These are phyloP conservation scores for Noctua janthe DNA, from an alignment of 2,888 invertebrate species.

Conservation along the genomic window DNA sequence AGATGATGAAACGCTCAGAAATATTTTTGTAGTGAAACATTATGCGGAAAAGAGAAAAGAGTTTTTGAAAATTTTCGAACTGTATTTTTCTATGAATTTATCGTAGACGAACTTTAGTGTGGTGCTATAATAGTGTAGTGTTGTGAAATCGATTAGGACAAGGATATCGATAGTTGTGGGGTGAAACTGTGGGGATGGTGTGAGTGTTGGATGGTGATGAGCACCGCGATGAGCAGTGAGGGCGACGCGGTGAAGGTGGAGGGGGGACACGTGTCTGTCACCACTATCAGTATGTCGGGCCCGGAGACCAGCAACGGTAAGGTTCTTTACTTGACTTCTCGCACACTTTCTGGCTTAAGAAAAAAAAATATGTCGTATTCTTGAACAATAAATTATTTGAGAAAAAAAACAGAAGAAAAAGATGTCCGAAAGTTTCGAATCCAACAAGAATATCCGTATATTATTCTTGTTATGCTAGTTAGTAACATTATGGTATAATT, in stretches of 20 bases:
- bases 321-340: slow-evolving; percentile 41
- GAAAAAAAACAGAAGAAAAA: background rate
- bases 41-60: slow-evolving; percentile 75
- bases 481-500: background rate
- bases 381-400: background rate
- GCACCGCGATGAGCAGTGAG: slow-evolving; percentile 84
- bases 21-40: slow-evolving; percentile 76
- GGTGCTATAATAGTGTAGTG: slow-evolving; percentile 84
- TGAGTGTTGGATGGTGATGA: slow-evolving; percentile 76
- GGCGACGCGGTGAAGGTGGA: slow-evolving; percentile 88
- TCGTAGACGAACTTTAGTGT: slow-evolving; percentile 68
- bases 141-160: slow-evolving; percentile 75
- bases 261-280: slow-evolving; percentile 93
- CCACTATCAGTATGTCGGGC: slow-evolving; percentile 94
- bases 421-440: background rate
- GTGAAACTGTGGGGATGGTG: slow-evolving; percentile 75
- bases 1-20: slow-evolving; percentile 79
- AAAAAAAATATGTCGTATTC: background rate
- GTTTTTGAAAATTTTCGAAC: slow-evolving; percentile 74
- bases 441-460: background rate
- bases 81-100: slow-evolving; percentile 79
- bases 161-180: slow-evolving; percentile 77
- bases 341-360: background rate
- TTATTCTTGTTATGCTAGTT: background rate
- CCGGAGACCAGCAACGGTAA: slow-evolving; percentile 91